A percentile compares a stretch with the other conserved stretches of the same genome.
phyloP scores from a whole-genome alignment of 2,797 vertebrate genomes.

The Champsocephalus gunnari region DNA sequence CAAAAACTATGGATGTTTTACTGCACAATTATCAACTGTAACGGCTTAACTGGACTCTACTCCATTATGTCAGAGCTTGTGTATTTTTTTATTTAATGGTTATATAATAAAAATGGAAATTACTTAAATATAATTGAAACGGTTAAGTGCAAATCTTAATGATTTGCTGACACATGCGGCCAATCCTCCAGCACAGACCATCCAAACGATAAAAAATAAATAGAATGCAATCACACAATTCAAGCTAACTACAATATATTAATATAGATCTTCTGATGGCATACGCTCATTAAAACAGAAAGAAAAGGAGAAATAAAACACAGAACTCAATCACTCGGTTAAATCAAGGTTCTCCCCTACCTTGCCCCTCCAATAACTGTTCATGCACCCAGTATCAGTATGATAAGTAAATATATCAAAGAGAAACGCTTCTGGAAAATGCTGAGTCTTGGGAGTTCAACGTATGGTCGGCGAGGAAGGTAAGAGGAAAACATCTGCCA shows the following conservation, averaged over 20 bases:
- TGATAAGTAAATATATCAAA: conserved; percentile 83
- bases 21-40: conserved; percentile 46
- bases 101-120: conserved; percentile 78
- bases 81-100: conserved; percentile 69
- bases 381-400: conserved; percentile 84
- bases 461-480: conserved; percentile 52
- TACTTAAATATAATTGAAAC: conserved; percentile 75
- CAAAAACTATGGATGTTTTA: conserved; percentile 47
- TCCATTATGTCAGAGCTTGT: conserved; percentile 65
- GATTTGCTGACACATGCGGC: conserved; percentile 82
- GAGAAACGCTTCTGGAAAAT: conserved; percentile 78
- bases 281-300: conserved; percentile 87
- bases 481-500: conserved; percentile 52
- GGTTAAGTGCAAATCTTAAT: conserved; percentile 72
- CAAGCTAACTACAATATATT: conserved; percentile 94
- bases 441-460: conserved; percentile 70
- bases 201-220: conserved; percentile 88
- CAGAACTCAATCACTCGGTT: conserved; percentile 82
- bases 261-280: conserved; percentile 91
- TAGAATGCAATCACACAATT: conserved; percentile 89
- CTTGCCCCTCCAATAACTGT: conserved; percentile 66
- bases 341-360: conserved; percentile 74
- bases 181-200: conserved; percentile 86
- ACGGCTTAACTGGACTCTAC: conserved; percentile 71
- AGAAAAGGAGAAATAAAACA: conserved; percentile 55